These are phyloP conservation scores for Axis porcinus DNA, from an alignment of 2,113 vertebrate species.

Conservation along the genomic window DNA sequence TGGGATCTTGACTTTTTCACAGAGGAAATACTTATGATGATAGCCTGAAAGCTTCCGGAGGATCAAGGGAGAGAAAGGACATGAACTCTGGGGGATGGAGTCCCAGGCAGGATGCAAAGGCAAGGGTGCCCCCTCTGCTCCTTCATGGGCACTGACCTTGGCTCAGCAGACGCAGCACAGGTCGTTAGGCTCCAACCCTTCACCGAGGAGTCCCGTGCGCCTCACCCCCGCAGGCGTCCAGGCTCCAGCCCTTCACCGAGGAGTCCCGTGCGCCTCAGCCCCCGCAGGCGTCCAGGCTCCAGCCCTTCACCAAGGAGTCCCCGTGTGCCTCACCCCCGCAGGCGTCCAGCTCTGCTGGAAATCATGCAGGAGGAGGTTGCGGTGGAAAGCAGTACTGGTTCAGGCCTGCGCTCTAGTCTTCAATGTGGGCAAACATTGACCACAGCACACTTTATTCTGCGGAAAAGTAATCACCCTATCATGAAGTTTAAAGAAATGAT, in stretches of 20 bases:
- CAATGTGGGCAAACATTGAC: too few species aligned
- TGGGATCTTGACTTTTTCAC: background rate
- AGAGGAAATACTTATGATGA: background rate
- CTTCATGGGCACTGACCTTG: background rate
- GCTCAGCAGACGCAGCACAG: background rate
- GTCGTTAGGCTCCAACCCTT: background rate
- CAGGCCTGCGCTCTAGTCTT: background rate
- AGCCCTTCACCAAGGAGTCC: background rate
- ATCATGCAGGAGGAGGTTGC: background rate
- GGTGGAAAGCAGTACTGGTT: background rate
- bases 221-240: too few species aligned
- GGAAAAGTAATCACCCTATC: background rate
- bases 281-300: background rate
- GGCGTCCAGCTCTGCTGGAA: background rate
- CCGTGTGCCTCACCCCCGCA: background rate
- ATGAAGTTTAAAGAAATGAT: background rate
- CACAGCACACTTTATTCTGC: background rate
- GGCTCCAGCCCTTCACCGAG: background rate
- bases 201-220: too few species aligned
- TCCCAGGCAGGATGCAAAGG: rapidly evolving
- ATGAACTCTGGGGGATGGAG: rapidly evolving
- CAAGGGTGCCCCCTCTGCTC: rapidly evolving
- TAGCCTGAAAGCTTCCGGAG: background rate
- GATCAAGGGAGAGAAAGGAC: background rate
- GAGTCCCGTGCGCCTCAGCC: background rate